A percentile compares a stretch with the other conserved stretches of the same genome.
These are phyloP conservation scores for Phenacoccus solenopsis DNA, from an alignment of 1,140 invertebrate species.

Conservation along the genomic window DNA sequence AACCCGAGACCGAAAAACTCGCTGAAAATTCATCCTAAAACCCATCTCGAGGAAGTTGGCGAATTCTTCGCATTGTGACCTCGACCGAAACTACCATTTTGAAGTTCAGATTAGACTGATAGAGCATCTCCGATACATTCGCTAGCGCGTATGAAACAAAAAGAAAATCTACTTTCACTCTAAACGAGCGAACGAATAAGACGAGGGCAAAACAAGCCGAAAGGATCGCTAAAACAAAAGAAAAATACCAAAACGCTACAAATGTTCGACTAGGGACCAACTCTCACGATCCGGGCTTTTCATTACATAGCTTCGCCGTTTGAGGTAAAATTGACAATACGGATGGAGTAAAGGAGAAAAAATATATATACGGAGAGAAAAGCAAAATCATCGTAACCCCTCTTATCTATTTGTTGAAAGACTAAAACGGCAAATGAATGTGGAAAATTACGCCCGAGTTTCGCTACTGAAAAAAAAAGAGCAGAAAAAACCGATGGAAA, in stretches of 20 bases:
- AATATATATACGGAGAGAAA: too few relatives aligned
- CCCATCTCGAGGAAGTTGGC: too few relatives aligned
- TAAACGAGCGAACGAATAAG: too few relatives aligned
- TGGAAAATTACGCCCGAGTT: not conserved
- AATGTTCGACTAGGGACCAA: not conserved
- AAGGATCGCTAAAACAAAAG: not conserved
- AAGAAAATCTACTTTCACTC: too few relatives aligned
- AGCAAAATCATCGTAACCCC: not conserved
- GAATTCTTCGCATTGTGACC: too few relatives aligned
- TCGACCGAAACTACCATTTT: too few relatives aligned
- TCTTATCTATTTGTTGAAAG: not conserved
- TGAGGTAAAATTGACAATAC: not conserved
- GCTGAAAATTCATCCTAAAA: too few relatives aligned
- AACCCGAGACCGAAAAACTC: too few relatives aligned
- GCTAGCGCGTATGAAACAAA: too few relatives aligned
- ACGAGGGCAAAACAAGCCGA: too few relatives aligned
- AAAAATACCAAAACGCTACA: not conserved
- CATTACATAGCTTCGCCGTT: not conserved
- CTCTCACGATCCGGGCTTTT: not conserved
- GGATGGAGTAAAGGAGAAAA: not conserved
- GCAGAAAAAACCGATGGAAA: not conserved
- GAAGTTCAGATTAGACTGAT: too few relatives aligned
- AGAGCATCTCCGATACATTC: too few relatives aligned
- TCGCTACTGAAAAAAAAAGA: not conserved
- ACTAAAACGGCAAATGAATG: not conserved